phyloP scores from a whole-genome alignment of 64 coral and sea anemone genomes.

The Exaiptasia diaphana region DNA sequence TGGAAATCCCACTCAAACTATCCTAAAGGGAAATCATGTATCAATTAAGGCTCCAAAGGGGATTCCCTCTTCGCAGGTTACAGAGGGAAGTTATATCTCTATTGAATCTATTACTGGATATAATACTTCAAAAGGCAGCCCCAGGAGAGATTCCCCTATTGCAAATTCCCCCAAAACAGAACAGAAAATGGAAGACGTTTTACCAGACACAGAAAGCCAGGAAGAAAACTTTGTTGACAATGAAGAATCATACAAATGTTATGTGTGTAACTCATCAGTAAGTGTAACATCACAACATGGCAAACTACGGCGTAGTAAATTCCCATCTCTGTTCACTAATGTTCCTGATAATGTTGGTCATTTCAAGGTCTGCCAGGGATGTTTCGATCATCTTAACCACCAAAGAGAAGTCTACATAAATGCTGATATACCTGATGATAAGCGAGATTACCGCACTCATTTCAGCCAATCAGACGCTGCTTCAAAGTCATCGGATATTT shows the following conservation, averaged over 20 bases:
- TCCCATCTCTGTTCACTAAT: slow-evolving; percentile 53
- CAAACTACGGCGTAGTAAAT: slow-evolving; percentile 62
- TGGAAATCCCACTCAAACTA: too few relatives aligned
- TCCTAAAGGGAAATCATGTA: too few relatives aligned
- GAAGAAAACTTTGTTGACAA: not conserved
- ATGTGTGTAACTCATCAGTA: slow-evolving; percentile 48
- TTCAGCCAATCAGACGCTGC: slow-evolving; percentile 52
- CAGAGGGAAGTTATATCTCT: not conserved
- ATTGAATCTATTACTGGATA: too few relatives aligned
- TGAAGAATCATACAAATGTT: slow-evolving; percentile 49
- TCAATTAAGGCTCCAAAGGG: too few relatives aligned
- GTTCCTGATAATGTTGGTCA: slow-evolving; percentile 38
- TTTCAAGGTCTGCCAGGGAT: slow-evolving; percentile 64
- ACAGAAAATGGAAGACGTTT: not conserved
- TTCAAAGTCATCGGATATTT: slow-evolving; percentile 5
- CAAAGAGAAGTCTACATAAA: slow-evolving; percentile 58
- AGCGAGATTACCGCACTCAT: slow-evolving; percentile 62
- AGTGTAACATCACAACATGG: slow-evolving; percentile 27
- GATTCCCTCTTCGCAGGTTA: not conserved
- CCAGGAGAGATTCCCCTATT: too few relatives aligned
- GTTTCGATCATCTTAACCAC: slow-evolving; percentile 58
- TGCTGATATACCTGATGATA: slow-evolving; percentile 51
- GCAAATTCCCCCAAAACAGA: not conserved
- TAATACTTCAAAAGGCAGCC: too few relatives aligned
- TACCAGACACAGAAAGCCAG: not conserved